These are phyloP conservation scores for Cheilinus undulatus DNA, from an alignment of 2,113 vertebrate species.

Conservation along the genomic window DNA sequence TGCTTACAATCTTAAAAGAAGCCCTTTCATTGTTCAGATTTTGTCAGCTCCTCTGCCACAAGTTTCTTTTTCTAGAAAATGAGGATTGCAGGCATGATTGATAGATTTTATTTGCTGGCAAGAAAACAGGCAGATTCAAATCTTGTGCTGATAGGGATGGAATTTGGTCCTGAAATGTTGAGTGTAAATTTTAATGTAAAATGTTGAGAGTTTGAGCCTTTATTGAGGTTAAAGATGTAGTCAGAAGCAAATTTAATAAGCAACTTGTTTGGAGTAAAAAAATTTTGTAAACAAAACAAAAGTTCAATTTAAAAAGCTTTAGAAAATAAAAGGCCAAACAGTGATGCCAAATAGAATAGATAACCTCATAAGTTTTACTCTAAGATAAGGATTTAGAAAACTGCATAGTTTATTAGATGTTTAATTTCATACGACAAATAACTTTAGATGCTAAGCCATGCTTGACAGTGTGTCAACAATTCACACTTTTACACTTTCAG, in stretches of 20 bases:
- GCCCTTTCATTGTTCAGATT: slow-evolving; percentile 6
- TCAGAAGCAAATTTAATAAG: not conserved
- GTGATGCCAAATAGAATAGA: slow-evolving; percentile 40
- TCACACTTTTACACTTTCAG: slow-evolving; percentile 34
- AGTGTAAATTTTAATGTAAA: slow-evolving; percentile 18
- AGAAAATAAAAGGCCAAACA: slow-evolving; percentile 28
- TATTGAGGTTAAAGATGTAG: not conserved
- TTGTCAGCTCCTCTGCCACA: not conserved
- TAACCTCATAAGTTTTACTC: slow-evolving; percentile 2
- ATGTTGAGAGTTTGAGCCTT: not conserved
- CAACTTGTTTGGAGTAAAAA: not conserved
- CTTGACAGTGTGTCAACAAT: slow-evolving; percentile 30
- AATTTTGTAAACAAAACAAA: slow-evolving; percentile 10
- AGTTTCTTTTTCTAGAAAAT: not conserved
- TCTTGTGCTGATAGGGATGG: slow-evolving; percentile 22
- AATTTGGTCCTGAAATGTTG: slow-evolving; percentile 31
- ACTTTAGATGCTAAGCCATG: slow-evolving; percentile 58
- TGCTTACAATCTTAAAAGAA: slow-evolving; percentile 46
- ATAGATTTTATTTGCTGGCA: slow-evolving; percentile 5
- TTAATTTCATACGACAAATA: slow-evolving; percentile 30
- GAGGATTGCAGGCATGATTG: slow-evolving; percentile 10
- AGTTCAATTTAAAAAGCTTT: slow-evolving; percentile 22
- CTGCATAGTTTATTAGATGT: slow-evolving; percentile 17
- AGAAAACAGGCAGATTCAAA: slow-evolving; percentile 30
- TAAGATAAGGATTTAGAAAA: not conserved